A percentile compares a stretch with the other conserved stretches of the same genome.
These are phyloP conservation scores for Diorhabda sublineata DNA, from an alignment of 1,140 invertebrate species.

Conservation along the genomic window DNA sequence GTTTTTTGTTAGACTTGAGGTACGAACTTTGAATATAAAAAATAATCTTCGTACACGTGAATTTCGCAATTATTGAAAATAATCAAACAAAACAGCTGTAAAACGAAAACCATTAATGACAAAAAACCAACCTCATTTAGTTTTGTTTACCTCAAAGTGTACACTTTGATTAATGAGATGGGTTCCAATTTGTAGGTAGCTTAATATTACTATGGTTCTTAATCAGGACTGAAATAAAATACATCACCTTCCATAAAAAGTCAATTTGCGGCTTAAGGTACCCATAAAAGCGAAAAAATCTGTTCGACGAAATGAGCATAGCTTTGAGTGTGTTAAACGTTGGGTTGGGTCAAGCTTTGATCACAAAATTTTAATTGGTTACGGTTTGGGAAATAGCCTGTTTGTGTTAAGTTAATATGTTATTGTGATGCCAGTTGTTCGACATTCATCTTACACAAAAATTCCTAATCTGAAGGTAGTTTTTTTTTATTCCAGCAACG, in stretches of 20 bases:
- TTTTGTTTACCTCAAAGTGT: not conserved
- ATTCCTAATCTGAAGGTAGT: no score
- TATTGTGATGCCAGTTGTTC: conserved; percentile 5
- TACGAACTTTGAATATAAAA: no score
- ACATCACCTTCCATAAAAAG: conserved; percentile 30
- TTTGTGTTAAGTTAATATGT: not conserved
- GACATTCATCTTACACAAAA: no score
- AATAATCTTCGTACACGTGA: not conserved
- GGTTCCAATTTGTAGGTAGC: conserved; percentile 20
- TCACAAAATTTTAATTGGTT: conserved; percentile 38
- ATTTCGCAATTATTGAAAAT: not conserved
- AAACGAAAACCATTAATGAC: not conserved
- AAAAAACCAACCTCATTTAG: conserved; percentile 1
- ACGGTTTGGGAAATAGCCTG: conserved; percentile 23
- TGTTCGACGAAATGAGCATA: conserved; percentile 20
- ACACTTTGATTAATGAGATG: conserved; percentile 10
- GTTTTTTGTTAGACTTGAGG: no score
- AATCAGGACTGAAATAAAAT: conserved; percentile 16
- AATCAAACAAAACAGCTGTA: not conserved
- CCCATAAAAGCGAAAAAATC: conserved; percentile 33
- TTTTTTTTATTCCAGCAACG: no score
- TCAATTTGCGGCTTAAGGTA: conserved; percentile 29
- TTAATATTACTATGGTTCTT: conserved; percentile 15
- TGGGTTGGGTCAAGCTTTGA: conserved; percentile 28
- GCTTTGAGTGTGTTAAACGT: conserved; percentile 29